Evolutionary conservation across 2,797 vertebrate genomes (phyloP), one percentile per base, ranked within the genome.

Genomic region (Aphelocoma californica): DNA sequence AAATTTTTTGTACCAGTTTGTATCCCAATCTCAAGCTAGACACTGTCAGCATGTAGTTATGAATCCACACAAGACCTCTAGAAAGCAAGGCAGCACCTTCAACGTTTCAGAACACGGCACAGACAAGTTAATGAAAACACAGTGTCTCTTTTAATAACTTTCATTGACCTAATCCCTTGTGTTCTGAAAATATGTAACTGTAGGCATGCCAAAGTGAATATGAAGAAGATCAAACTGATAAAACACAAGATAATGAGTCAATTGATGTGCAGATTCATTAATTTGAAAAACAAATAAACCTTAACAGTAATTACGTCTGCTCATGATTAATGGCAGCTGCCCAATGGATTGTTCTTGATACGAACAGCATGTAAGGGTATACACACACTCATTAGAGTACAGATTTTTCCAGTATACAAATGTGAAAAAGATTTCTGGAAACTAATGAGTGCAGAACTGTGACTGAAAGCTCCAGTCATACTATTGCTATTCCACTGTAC

Each of bases 211-310:
- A 91, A 84, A 93, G 34, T 23, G 47, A 86, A 86, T 2, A 2
- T 20, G 38, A 90, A 61, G 54, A 72, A 79, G 77, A 92, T 72
- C 34, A 67, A 87, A 75, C 77, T 62, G 80, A 60, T 91, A 90
- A 72, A 28, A 54, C 31, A 61, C 7, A 81, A 82, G 72, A 88
- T 78, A 87, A 91, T 40, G 34, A 95, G 34, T 36, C 77, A 88
- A 50, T 1, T 72, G 80, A 86, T 58, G 65, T 44, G 45, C 47
- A 91, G 26, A 83, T 82, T 80, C 57, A 90, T 91, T 69, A 29
- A 79, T 75, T 25, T 81, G 73, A 61, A 90, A 93, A 92, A 90
- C 50, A 88, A 93, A 95, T 44, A 95, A 95, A 86, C 47, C n/a
- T 78, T 83, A 90, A 84, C 47, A 78, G 70, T 17, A 90, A 88